A percentile compares a stretch with the other conserved stretches of the same genome.
phyloP scores from a whole-genome alignment of 2,888 invertebrate genomes.

The Pristionchus japonicus region DNA sequence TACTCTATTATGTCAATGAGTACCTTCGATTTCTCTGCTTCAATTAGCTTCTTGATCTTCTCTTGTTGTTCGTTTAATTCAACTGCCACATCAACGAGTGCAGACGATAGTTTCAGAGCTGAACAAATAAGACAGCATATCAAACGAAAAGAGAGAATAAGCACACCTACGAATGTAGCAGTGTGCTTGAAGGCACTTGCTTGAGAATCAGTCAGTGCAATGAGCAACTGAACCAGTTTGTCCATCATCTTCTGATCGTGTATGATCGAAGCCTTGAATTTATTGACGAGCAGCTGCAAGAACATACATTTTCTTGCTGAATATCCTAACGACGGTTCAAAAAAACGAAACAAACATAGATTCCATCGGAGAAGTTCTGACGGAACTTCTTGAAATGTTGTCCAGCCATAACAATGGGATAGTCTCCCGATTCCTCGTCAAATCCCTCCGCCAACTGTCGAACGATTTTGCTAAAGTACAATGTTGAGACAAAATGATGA shows the following conservation, averaged over 20 bases:
- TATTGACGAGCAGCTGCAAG: slow-evolving; percentile 86
- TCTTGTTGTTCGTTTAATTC: slow-evolving; percentile 95
- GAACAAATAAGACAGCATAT: background rate
- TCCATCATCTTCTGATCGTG: slow-evolving; percentile 97
- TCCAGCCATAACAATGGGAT: slow-evolving; percentile 96
- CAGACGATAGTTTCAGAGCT: slow-evolving; percentile 99
- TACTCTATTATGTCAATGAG: background rate
- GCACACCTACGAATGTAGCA: slow-evolving; percentile 89
- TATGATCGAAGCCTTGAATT: slow-evolving; percentile 98
- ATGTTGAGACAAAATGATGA: too few relatives aligned
- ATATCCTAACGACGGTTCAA: too few relatives aligned
- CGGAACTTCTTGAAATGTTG: slow-evolving; percentile 97
- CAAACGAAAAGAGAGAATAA: background rate
- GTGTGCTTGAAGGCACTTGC: slow-evolving; percentile 77
- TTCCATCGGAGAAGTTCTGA: slow-evolving; percentile 95
- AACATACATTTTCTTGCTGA: too few relatives aligned
- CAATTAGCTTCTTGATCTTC: slow-evolving; percentile 94
- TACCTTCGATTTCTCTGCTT: slow-evolving; percentile 50
- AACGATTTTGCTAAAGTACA: slow-evolving; percentile 86
- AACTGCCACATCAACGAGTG: slow-evolving; percentile 95
- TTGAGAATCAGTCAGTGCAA: slow-evolving; percentile 97
- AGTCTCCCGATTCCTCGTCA: slow-evolving; percentile 93
- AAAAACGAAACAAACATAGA: slow-evolving; percentile 76
- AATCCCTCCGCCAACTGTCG: slow-evolving; percentile 89
- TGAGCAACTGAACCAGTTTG: slow-evolving; percentile 95